These are phyloP conservation scores for Microcebus griseorufus DNA, from an alignment of 2,113 vertebrate genomes.

Conservation along the genomic window DNA sequence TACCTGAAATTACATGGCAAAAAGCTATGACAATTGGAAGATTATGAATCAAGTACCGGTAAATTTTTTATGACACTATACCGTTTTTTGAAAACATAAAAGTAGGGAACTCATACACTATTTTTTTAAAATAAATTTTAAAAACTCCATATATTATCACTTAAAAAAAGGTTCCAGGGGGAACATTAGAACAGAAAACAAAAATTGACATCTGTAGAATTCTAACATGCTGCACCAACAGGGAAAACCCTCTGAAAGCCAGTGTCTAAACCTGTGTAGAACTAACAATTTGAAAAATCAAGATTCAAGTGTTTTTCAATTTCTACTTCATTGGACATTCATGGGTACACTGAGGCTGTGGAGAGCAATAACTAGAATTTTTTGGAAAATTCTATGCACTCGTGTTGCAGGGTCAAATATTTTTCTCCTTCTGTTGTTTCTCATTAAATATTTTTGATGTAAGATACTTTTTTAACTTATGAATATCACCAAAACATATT, in stretches of 20 bases:
- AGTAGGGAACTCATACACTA: not conserved
- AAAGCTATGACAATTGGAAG: slow-evolving; percentile 48
- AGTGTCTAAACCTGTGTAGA: not conserved
- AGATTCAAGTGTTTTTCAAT: not conserved
- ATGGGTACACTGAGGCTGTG: not conserved
- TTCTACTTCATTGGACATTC: not conserved
- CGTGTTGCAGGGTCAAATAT: not conserved
- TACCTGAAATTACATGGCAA: slow-evolving; percentile 37
- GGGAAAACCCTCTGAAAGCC: not conserved
- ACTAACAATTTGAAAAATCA: not conserved
- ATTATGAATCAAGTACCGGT: not conserved
- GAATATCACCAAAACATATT: slow-evolving; percentile 6
- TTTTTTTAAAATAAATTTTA: not conserved
- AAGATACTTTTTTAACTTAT: slow-evolving; percentile 15
- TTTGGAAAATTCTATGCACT: not conserved
- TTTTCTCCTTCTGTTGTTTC: not conserved
- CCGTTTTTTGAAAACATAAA: not conserved
- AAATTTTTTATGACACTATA: not conserved
- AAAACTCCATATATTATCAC: slow-evolving; percentile 47
- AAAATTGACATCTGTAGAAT: not conserved
- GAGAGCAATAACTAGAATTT: not conserved
- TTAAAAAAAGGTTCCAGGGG: not conserved
- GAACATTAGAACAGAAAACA: not conserved
- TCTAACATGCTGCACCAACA: not conserved
- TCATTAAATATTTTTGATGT: no score